phyloP scores from a whole-genome alignment of 2,113 vertebrate species.

The Lipotes vexillifer region DNA sequence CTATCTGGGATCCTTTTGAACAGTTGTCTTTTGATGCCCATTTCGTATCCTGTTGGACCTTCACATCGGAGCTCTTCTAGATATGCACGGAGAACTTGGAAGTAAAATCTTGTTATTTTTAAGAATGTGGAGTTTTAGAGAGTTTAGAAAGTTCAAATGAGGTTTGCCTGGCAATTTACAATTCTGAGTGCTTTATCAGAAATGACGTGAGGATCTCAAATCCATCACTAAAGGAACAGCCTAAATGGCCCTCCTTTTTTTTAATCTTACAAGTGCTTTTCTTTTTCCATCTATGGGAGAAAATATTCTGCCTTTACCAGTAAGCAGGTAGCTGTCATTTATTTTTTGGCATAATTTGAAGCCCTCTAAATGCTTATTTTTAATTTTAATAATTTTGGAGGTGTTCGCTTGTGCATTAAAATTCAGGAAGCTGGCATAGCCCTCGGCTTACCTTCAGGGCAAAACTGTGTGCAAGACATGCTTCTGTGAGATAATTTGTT shows the following conservation, averaged over 20 bases:
- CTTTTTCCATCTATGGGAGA: slow-evolving; percentile 30
- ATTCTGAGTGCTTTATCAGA: slow-evolving; percentile 37
- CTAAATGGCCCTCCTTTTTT: not conserved
- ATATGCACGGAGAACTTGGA: not conserved
- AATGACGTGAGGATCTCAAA: not conserved
- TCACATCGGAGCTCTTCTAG: not conserved
- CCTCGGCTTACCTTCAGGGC: slow-evolving; percentile 83
- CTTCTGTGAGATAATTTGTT: slow-evolving; percentile 88
- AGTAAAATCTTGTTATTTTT: not conserved
- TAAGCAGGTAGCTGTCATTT: slow-evolving; percentile 62
- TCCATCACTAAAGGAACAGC: not conserved
- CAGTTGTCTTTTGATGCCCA: not conserved
- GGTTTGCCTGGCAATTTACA: slow-evolving; percentile 23
- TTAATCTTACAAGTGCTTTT: slow-evolving; percentile 39
- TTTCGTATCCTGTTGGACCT: not conserved
- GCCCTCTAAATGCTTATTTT: slow-evolving; percentile 64
- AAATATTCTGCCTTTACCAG: slow-evolving; percentile 43
- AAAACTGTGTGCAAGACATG: slow-evolving; percentile 82
- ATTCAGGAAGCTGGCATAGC: slow-evolving; percentile 83
- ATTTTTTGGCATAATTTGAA: slow-evolving; percentile 72
- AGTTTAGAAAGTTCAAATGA: slow-evolving; percentile 34
- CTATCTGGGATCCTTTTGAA: not conserved
- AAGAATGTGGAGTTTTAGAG: not conserved
- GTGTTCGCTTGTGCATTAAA: slow-evolving; percentile 81
- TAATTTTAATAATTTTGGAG: slow-evolving; percentile 80